Base-by-base conservation (phyloP, 92 coral and sea anemone genomes). In the Heteractis magnifica region DNA sequence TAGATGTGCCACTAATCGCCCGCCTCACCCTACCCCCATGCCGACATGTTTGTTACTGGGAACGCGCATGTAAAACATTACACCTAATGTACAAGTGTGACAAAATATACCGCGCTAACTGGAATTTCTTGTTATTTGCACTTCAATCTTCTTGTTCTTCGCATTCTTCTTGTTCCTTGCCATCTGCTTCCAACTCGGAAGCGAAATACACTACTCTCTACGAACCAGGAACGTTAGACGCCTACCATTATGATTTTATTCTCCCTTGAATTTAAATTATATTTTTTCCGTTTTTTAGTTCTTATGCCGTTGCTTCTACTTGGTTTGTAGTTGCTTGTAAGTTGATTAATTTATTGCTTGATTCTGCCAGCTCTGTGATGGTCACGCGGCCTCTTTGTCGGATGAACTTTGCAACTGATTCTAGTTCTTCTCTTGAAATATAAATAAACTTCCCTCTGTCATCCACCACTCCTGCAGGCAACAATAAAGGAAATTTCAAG, bases 391-490 rank as follows among this genome's bases (percentile, higher is more conserved):
- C 99, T 72, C 99, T 89, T 80, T 97, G 99, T 78, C 94, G 94
- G 85, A 97, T 97, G 79, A 97, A 97, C 91, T 90, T 94, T 18
- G 99, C 99, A 23, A 97, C 99, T 14, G 99, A 91, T 76, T 91
- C 92, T 16, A 97, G 85, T 49, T 97, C 99, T 55, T 97, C 98
- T 60, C 90, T 92, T 6, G 99, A 97, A n/a, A 97, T 92, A 86
- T 97, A 97, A 71, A 97, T 97, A 52, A 96, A 96, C 90, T 96
- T 96, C 76, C 99, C 99, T 84, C 99, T 85, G 84, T 96, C 99
- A 86, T 96, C 99, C 52, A 94, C 89, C 62, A 95, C 98, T 10
- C 98, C 98, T 95, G 77, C 23, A 20, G 49, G 0, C 8, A 7
- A 9, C 6, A 68, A 68, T 6, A 23, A 78, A 4, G 58, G 4